phyloP scores from a whole-genome alignment of 2,797 vertebrate species.

The Parauchenoglanis ngamensis region DNA sequence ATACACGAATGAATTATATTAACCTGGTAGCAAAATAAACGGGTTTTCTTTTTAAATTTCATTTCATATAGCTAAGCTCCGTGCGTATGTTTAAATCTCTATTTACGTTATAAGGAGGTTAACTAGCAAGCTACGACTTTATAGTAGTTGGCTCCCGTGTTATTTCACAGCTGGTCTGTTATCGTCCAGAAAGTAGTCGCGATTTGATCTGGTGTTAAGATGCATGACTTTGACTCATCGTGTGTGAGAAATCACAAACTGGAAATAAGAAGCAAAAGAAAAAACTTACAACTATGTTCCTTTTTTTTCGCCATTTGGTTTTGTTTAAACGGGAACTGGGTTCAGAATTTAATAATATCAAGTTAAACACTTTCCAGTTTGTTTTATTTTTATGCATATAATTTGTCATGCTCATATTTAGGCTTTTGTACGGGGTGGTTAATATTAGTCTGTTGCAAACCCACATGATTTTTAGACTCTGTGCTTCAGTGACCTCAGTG shows the following conservation, averaged over 20 bases:
- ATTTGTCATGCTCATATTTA: background rate
- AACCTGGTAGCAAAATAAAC: background rate
- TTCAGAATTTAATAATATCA: background rate
- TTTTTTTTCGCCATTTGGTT: background rate
- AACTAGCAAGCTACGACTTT: background rate
- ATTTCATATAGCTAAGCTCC: background rate
- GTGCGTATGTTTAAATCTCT: background rate
- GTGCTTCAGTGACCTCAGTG: background rate
- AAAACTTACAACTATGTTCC: too few relatives aligned
- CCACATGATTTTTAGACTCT: background rate
- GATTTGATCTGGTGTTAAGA: background rate
- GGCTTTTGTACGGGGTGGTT: background rate
- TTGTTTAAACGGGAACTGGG: background rate
- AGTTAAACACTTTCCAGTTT: background rate
- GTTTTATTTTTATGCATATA: background rate
- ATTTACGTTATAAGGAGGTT: background rate
- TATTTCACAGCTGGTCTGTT: slow-evolving; percentile 13
- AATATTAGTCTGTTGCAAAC: background rate
- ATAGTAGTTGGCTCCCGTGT: background rate
- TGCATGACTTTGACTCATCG: background rate
- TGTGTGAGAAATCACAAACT: background rate
- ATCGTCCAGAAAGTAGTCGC: background rate
- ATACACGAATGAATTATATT: background rate
- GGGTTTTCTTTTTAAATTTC: background rate
- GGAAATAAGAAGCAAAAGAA: background rate